These are phyloP conservation scores for Drosophila maculinotata DNA, from an alignment of 2,888 invertebrate genomes.

Conservation along the genomic window DNA sequence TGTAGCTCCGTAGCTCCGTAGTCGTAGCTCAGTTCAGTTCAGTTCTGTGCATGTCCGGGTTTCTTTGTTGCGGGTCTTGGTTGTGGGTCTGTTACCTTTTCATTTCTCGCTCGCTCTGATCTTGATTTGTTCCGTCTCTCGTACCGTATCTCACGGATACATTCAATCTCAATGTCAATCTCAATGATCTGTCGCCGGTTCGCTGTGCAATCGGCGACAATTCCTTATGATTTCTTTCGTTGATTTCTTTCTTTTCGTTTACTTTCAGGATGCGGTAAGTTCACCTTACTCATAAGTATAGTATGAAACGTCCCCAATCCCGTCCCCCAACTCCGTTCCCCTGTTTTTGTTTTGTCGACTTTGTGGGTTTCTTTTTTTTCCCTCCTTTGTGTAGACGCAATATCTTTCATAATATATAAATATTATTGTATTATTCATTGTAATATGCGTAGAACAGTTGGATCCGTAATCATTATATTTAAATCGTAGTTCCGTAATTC, in stretches of 20 bases:
- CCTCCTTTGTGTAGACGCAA: slow-evolving; percentile 39
- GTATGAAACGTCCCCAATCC: slow-evolving; percentile 25
- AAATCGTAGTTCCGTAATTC: slow-evolving; percentile 1
- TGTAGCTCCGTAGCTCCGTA: slow-evolving; percentile 56
- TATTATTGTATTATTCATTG: slow-evolving; percentile 1
- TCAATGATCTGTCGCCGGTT: slow-evolving; percentile 22
- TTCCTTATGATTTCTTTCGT: slow-evolving; percentile 73
- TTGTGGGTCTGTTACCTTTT: slow-evolving; percentile 31
- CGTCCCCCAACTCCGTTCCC: slow-evolving; percentile 5
- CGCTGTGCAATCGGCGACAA: slow-evolving; percentile 35
- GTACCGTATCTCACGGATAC: slow-evolving; percentile 23
- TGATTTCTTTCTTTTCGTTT: slow-evolving; percentile 84
- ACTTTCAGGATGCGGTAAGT: slow-evolving; percentile 86
- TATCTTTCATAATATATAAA: slow-evolving; percentile 21
- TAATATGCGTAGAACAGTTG: slow-evolving; percentile 28
- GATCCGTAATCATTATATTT: slow-evolving; percentile 21
- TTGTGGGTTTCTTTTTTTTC: slow-evolving; percentile 33
- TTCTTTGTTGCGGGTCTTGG: slow-evolving; percentile 2
- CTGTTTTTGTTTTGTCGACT: slow-evolving; percentile 12
- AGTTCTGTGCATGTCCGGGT: slow-evolving; percentile 63
- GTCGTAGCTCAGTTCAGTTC: slow-evolving; percentile 52
- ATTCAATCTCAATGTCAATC: slow-evolving; percentile 11
- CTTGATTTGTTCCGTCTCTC: slow-evolving; percentile 17
- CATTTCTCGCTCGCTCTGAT: slow-evolving; percentile 27
- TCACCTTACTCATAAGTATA: slow-evolving; percentile 52